Conservation (phyloP, 2,113 vertebrate species). For the Atherinomorus stipes region DNA sequence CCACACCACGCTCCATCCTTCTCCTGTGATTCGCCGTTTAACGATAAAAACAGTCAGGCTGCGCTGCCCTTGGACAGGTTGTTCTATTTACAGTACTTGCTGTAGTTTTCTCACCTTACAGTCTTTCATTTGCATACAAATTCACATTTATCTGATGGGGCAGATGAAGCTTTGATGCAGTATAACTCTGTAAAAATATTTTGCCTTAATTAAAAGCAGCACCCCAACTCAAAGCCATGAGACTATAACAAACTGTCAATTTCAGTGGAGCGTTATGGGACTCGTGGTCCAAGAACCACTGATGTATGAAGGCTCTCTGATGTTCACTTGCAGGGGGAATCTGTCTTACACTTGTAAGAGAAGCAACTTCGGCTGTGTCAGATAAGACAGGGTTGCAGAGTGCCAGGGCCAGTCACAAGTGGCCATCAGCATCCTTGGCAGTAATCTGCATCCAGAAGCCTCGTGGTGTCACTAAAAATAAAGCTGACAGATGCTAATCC, state of each 20-base stretch:
- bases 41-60: constrained; percentile 60
- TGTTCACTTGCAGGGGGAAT: constrained; percentile 48
- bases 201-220: constrained; percentile 26
- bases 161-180: neutral
- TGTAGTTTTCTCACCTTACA: constrained; percentile 12
- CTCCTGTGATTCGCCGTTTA: constrained; percentile 59
- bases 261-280: constrained; percentile 52
- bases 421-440: constrained; percentile 59
- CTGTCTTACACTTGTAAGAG: constrained; percentile 44
- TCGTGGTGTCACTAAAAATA: constrained; percentile 45
- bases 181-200: constrained; percentile 5
- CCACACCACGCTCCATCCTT: constrained; percentile 19
- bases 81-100: constrained; percentile 57
- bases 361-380: constrained; percentile 49
- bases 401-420: constrained; percentile 55
- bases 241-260: constrained; percentile 42
- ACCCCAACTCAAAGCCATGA: constrained; percentile 21
- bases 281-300: constrained; percentile 41
- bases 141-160: neutral
- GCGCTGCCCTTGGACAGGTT: constrained; percentile 67
- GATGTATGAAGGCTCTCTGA: constrained; percentile 58
- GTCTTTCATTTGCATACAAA: constrained; percentile 5
- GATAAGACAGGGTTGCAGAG: constrained; percentile 54
- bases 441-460: constrained; percentile 48
- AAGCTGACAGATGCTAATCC: constrained; percentile 72